Evolutionary conservation across 2,113 vertebrate genomes (phyloP).

Genomic region (Gopherus evgoodei): DNA sequence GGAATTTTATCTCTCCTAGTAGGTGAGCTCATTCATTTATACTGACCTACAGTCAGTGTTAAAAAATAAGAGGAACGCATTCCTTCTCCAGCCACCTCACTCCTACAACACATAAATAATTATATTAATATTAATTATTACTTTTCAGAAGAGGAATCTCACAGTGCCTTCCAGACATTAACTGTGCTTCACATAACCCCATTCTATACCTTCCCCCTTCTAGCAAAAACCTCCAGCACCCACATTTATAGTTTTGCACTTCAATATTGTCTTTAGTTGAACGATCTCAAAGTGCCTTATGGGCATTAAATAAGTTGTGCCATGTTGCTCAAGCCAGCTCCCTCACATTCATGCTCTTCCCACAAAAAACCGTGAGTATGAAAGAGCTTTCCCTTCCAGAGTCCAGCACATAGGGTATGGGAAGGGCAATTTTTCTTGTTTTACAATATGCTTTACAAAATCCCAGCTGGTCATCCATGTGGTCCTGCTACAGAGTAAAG

Average conservation of each 20-base stretch:
- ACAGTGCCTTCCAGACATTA: constrained; percentile 40
- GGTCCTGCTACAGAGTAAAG: neutral
- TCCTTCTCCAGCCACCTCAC: constrained; percentile 26
- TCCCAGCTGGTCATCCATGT: neutral
- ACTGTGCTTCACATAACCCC: constrained; percentile 27
- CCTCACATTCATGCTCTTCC: neutral
- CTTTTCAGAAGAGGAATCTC: neutral
- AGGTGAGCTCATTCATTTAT: constrained; percentile 58
- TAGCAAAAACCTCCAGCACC: constrained; percentile 13
- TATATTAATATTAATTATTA: neutral
- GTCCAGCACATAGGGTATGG: neutral
- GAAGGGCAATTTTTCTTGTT: neutral
- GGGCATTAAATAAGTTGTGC: constrained; percentile 1
- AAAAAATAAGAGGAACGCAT: constrained; percentile 27
- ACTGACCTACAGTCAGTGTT: constrained; percentile 52
- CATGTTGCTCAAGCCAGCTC: neutral
- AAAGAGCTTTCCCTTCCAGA: neutral
- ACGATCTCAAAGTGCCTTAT: neutral
- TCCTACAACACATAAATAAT: constrained; percentile 29
- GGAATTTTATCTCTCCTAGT: constrained; percentile 73
- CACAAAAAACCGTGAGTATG: neutral
- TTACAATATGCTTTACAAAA: neutral
- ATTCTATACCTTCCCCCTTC: constrained; percentile 33
- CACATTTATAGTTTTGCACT: constrained; percentile 8
- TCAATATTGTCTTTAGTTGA: constrained; percentile 19